phyloP scores from a whole-genome alignment of 2,888 invertebrate species.

The Stramonita haemastoma region DNA sequence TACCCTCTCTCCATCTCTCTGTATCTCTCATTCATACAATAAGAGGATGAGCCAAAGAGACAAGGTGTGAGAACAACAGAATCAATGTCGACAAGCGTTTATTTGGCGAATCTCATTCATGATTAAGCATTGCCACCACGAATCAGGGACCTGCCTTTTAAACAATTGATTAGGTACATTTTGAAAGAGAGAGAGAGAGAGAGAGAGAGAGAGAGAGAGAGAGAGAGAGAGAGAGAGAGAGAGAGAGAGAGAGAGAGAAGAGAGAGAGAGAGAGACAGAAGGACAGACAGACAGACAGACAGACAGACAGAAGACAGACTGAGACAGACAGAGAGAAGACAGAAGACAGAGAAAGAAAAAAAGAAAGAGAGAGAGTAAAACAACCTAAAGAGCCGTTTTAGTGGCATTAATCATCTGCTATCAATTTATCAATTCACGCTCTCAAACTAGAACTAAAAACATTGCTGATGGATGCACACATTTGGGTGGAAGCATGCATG shows the following conservation, averaged over 20 bases:
- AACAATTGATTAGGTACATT: neutral
- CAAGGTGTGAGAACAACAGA: neutral
- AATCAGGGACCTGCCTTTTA: too few relatives aligned
- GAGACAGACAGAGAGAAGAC: neutral
- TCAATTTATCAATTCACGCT: too few relatives aligned
- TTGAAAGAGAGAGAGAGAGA: neutral
- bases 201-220: neutral
- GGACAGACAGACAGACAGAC: neutral
- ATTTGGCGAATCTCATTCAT: too few relatives aligned
- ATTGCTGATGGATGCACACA: neutral
- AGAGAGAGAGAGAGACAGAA: neutral
- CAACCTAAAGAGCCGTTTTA: too few relatives aligned
- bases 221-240: neutral
- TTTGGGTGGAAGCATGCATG: neutral
- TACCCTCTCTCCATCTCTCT: too few relatives aligned
- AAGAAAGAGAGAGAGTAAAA: too few relatives aligned
- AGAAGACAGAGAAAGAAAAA: too few relatives aligned
- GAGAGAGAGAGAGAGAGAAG: neutral
- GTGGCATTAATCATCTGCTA: too few relatives aligned
- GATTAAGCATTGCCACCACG: too few relatives aligned
- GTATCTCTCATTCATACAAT: too few relatives aligned
- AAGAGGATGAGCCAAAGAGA: neutral
- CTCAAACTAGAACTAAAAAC: neutral
- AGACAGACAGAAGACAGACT: neutral
- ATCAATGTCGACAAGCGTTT: neutral